Evolutionary conservation across 2,888 invertebrate genomes (phyloP), one percentile per base, ranked within the genome.

Genomic region (Xanthia icteritia): DNA sequence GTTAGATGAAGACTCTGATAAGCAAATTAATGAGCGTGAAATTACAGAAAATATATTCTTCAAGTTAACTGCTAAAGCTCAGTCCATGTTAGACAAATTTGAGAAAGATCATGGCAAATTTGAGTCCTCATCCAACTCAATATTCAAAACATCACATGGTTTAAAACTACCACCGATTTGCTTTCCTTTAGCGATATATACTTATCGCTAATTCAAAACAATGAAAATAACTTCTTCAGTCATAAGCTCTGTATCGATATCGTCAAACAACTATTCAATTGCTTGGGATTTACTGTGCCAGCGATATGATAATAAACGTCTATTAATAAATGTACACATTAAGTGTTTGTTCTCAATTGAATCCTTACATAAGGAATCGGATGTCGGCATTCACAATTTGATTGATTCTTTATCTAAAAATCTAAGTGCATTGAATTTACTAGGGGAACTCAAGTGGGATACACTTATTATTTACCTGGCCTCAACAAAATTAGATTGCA

Each of bases 281-380:
- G 64, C 64, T 42, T 42, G 64, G 64, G n/a, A 64, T 64, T 15
- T 42, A 64, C 64, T 64, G 8, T 64, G 64, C 64, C 64, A 64
- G 64, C 64, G 64, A 2, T 64, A 42, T 42, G 64, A 64, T 5
- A 48, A 64, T 5, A 64, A 42, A 42, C 64, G 64, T n/a, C 23
- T 64, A n/a, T 64, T 64, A 64, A 64, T 64, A n/a, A 64, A 64
- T 64, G 39, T 42, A 64, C 64, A 64, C 36, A 63, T 63, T 63
- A 61, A 61, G 61, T 61, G 61, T 63, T 63, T 63, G 23, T 63
- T 63, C 13, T 63, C 63, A 17, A 63, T 48, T 36, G 36, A 36
- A 36, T 36, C 36, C 36, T 36, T 36, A 36, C 36, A 36, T 36
- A 36, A 36, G 36, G 36, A 36, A 36, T 36, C 36, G 2, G 3